Percentiles rank a stretch among this genome's conserved stretches.
Conservation (phyloP, 2,888 invertebrate species). For the Antitype chi region DNA sequence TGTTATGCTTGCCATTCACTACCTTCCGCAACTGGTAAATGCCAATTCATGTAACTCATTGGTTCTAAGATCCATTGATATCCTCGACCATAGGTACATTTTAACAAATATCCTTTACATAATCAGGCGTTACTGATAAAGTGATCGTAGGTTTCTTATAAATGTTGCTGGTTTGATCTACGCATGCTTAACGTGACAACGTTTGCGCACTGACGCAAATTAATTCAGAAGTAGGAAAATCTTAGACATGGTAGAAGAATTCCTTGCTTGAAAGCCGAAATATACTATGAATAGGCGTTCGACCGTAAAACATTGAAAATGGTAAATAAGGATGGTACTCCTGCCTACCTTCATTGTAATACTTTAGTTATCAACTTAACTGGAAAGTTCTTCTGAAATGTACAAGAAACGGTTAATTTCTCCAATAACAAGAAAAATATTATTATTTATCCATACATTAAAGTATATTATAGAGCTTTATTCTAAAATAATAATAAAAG, state of each 20-base stretch:
- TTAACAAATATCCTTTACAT: slow-evolving; percentile 32
- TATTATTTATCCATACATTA: background rate
- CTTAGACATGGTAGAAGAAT: background rate
- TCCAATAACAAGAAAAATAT: slow-evolving; percentile 4
- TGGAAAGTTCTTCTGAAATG: background rate
- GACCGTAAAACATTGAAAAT: background rate
- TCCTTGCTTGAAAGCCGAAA: background rate
- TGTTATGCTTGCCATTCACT: slow-evolving; percentile 4
- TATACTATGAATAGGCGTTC: background rate
- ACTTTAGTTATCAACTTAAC: background rate
- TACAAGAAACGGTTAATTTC: background rate
- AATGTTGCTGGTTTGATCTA: slow-evolving; percentile 32
- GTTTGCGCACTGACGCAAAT: slow-evolving; percentile 55
- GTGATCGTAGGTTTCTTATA: background rate
- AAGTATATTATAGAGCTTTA: background rate
- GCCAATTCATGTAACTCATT: slow-evolving; percentile 8
- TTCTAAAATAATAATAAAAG: background rate
- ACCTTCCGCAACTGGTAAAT: background rate
- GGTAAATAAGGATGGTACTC: background rate
- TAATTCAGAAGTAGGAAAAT: slow-evolving; percentile 1
- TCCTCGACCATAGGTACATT: background rate
- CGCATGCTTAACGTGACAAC: slow-evolving; percentile 57
- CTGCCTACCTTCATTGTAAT: slow-evolving; percentile 2
- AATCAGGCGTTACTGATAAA: slow-evolving; percentile 9
- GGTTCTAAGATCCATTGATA: slow-evolving; percentile 30